These are phyloP conservation scores for Xestia ashworthii DNA, from an alignment of 2,888 invertebrate species.

Conservation along the genomic window DNA sequence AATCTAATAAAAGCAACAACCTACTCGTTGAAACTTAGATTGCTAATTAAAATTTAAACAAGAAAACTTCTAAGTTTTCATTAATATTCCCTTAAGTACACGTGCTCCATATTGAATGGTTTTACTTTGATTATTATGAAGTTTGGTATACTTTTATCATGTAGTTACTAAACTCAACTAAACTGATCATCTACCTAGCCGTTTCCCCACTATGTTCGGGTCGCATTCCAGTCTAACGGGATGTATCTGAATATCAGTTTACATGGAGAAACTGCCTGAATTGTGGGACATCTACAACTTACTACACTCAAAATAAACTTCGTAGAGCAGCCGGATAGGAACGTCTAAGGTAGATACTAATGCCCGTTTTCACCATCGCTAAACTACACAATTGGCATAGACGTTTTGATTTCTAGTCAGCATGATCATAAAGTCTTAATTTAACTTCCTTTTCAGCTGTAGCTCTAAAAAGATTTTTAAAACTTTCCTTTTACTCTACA, in stretches of 20 bases:
- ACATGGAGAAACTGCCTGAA: not conserved
- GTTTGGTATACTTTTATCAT: not conserved
- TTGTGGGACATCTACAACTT: not conserved
- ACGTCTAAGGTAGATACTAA: not conserved
- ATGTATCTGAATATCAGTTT: not conserved
- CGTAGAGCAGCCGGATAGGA: not conserved
- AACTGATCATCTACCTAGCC: not conserved
- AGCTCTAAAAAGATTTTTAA: not conserved
- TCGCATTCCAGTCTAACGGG: not conserved
- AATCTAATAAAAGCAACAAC: constrained; percentile 30
- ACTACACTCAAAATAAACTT: not conserved
- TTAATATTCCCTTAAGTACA: constrained; percentile 7
- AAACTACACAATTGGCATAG: not conserved
- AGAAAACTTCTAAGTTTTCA: constrained; percentile 40
- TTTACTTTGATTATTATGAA: constrained; percentile 19
- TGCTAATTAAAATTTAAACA: constrained; percentile 47
- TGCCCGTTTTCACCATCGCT: not conserved
- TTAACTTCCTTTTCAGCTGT: not conserved
- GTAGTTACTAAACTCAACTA: constrained; percentile 12
- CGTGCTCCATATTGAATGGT: constrained; percentile 27
- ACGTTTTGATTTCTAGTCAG: too few species aligned
- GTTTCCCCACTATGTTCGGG: not conserved
- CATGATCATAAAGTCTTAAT: not conserved
- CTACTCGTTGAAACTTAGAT: constrained; percentile 27
- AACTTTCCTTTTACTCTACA: not conserved